A percentile compares a stretch with the other conserved stretches of the same genome.
Conservation (phyloP, 2,888 invertebrate genomes). For the Agelastica alni region DNA sequence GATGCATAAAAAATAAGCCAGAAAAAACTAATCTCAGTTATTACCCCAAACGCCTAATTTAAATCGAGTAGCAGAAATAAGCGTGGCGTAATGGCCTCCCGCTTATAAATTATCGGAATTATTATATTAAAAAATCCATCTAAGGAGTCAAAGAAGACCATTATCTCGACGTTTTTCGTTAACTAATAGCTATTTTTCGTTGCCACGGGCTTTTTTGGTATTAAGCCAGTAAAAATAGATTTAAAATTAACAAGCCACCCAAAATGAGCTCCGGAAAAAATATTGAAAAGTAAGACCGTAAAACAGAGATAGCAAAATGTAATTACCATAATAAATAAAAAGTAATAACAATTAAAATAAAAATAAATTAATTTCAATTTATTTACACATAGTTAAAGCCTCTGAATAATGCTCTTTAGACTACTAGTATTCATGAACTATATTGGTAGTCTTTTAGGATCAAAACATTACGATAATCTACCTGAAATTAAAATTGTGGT, state of each 20-base stretch:
- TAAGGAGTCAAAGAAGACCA: slow-evolving; percentile 70
- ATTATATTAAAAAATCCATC: slow-evolving; percentile 77
- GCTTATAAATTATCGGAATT: slow-evolving; percentile 65
- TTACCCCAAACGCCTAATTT: slow-evolving; percentile 55
- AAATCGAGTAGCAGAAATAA: slow-evolving; percentile 45
- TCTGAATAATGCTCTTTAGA: no score
- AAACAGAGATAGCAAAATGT: neutral
- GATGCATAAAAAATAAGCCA: slow-evolving; percentile 49
- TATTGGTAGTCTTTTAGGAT: no score
- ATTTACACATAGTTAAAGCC: no score
- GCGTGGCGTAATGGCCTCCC: slow-evolving; percentile 36
- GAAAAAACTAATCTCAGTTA: slow-evolving; percentile 53
- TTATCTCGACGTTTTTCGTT: slow-evolving; percentile 56
- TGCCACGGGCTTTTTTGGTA: slow-evolving; percentile 43
- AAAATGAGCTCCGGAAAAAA: slow-evolving; percentile 22
- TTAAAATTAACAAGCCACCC: slow-evolving; percentile 44
- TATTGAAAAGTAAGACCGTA: slow-evolving; percentile 15
- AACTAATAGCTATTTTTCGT: slow-evolving; percentile 56
- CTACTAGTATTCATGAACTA: no score
- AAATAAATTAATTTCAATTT: no score
- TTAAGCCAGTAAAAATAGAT: slow-evolving; percentile 46
- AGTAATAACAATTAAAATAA: no score
- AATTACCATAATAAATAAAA: no score
- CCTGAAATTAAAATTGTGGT: no score
- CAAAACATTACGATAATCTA: no score